A percentile compares a stretch with the other conserved stretches of the same genome.
Conservation (phyloP, 2,113 vertebrate genomes). For the Oncorhynchus tshawytscha region DNA sequence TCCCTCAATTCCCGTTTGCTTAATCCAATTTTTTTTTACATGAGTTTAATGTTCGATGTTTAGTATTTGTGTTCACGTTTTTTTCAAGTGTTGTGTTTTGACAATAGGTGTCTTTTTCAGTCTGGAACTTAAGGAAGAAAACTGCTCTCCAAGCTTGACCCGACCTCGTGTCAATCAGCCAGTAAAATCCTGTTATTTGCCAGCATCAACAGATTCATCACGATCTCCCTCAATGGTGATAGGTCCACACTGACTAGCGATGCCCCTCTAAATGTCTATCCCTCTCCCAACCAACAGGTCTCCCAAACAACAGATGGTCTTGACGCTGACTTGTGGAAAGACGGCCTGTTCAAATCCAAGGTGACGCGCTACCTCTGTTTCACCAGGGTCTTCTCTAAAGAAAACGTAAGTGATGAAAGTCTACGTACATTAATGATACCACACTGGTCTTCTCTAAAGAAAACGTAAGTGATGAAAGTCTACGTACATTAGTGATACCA, state of each 20-base stretch:
- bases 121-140: background rate
- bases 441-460: conserved; percentile 88
- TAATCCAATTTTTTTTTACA: background rate
- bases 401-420: conserved; percentile 84
- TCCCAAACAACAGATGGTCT: conserved; percentile 93
- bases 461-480: conserved; percentile 81
- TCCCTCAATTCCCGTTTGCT: too few relatives aligned
- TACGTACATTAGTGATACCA: too few relatives aligned
- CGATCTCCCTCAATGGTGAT: background rate
- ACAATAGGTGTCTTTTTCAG: background rate
- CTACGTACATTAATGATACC: too few relatives aligned
- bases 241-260: conserved; percentile 4
- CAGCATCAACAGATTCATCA: too few relatives aligned
- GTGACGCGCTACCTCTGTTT: conserved; percentile 98
- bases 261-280: conserved; percentile 1
- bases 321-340: conserved; percentile 98
- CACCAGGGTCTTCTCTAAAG: conserved; percentile 95
- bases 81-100: background rate
- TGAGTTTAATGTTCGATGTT: too few relatives aligned
- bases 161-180: too few relatives aligned
- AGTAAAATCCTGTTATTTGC: too few relatives aligned
- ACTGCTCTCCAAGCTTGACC: too few relatives aligned
- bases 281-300: conserved; percentile 73
- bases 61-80: too few relatives aligned
- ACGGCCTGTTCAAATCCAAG: conserved; percentile 97